These are phyloP conservation scores for Ondatra zibethicus DNA, from an alignment of 2,113 vertebrate species.

Conservation along the genomic window DNA sequence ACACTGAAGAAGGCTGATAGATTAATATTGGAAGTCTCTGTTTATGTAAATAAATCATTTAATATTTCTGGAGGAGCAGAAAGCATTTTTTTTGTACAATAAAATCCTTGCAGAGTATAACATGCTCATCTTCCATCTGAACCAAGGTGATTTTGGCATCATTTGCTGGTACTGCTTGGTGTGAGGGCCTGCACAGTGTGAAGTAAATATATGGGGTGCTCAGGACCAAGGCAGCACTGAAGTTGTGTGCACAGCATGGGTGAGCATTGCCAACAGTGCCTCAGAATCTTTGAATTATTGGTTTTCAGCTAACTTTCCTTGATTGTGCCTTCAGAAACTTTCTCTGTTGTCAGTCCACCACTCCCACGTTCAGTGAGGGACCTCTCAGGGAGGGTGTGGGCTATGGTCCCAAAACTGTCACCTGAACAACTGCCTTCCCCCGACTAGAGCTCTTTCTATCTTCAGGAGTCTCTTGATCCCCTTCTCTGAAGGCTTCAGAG, in stretches of 20 bases:
- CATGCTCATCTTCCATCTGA: not conserved
- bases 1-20: not conserved
- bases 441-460: not conserved
- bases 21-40: not conserved
- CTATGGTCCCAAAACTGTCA: not conserved
- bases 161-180: not conserved
- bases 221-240: not conserved
- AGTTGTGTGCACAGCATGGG: too few relatives aligned
- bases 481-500: not conserved
- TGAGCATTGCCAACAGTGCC: too few relatives aligned
- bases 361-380: not conserved
- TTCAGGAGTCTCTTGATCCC: not conserved
- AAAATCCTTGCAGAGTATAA: not conserved
- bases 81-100: not conserved
- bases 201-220: not conserved
- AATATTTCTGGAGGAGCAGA: not conserved
- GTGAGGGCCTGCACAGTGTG: not conserved
- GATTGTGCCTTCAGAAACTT: not conserved
- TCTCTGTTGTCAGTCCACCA: not conserved
- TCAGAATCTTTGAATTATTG: not conserved
- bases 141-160: not conserved
- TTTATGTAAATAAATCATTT: not conserved
- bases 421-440: not conserved
- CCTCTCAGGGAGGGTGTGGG: not conserved
- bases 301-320: not conserved